Evolutionary conservation across 2,888 invertebrate genomes (phyloP).

Genomic region (Malthinus flaveolus): DNA sequence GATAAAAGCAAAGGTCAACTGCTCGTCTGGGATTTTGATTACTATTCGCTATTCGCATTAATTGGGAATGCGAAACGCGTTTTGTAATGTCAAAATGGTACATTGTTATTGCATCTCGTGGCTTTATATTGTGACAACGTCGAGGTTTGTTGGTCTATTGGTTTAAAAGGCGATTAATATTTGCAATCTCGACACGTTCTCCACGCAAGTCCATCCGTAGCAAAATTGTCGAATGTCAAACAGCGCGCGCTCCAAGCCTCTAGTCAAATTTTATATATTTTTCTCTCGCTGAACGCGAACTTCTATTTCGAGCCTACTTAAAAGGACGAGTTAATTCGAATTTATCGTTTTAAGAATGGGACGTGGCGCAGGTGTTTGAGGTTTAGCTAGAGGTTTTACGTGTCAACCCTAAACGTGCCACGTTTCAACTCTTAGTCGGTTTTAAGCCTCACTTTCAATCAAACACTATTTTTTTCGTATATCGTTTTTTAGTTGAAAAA

Average conservation of each 20-base stretch:
- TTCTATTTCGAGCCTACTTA: not conserved
- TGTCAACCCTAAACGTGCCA: not conserved
- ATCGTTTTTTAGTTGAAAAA: conserved; percentile 1
- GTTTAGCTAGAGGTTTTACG: not conserved
- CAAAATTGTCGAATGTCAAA: not conserved
- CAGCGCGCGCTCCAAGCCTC: not conserved
- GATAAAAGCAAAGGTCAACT: conserved; percentile 17
- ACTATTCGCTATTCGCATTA: conserved; percentile 15
- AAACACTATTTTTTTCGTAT: no score
- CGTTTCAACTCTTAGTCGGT: no score
- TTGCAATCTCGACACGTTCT: conserved; percentile 27
- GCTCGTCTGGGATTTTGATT: conserved; percentile 18
- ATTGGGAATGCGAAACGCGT: conserved; percentile 16
- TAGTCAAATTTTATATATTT: not conserved
- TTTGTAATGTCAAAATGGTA: conserved; percentile 22
- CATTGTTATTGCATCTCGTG: conserved; percentile 22
- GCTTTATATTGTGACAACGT: conserved; percentile 14
- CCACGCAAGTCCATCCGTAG: conserved; percentile 2
- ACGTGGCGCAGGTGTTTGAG: not conserved
- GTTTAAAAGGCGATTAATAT: conserved; percentile 27
- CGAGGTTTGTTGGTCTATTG: conserved; percentile 26
- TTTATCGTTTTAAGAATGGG: not conserved
- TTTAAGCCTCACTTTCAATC: no score
- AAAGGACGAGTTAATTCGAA: not conserved
- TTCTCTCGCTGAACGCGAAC: not conserved